Evolutionary conservation across 2,888 invertebrate genomes (phyloP).

Genomic region (Pterostichus niger): DNA sequence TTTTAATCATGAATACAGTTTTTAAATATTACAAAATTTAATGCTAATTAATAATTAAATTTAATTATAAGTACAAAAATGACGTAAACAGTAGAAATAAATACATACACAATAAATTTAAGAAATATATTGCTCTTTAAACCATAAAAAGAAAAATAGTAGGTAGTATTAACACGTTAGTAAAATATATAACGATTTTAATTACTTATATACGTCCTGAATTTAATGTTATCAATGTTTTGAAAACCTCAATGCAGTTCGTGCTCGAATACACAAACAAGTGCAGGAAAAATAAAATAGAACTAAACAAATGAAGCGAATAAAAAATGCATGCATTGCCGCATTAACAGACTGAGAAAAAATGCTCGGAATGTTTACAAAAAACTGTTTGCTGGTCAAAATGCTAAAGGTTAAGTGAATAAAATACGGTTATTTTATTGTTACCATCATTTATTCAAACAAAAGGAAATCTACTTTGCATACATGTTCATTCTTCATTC

Average conservation of each 20-base stretch:
- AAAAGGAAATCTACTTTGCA: background rate
- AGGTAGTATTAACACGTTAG: background rate
- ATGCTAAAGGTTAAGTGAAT: background rate
- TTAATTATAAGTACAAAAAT: too few species aligned
- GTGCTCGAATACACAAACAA: constrained; percentile 30
- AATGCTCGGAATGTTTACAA: constrained; percentile 4
- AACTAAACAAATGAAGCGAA: constrained; percentile 23
- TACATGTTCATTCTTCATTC: constrained; percentile 28
- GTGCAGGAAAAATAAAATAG: constrained; percentile 1
- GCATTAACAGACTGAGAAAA: constrained; percentile 19
- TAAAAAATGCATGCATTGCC: constrained; percentile 24
- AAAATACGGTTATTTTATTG: constrained; percentile 7
- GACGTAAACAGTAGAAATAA: too few species aligned
- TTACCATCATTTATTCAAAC: constrained; percentile 32
- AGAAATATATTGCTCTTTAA: too few species aligned
- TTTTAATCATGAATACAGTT: too few species aligned
- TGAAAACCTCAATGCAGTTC: constrained; percentile 9
- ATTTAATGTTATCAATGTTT: constrained; percentile 15
- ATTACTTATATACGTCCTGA: background rate
- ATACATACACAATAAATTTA: too few species aligned
- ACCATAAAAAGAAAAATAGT: background rate
- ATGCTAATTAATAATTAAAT: too few species aligned
- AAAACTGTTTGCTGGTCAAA: constrained; percentile 34
- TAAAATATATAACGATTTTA: constrained; percentile 7
- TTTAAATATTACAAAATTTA: too few species aligned